These are phyloP conservation scores for Synanthedon tipuliformis DNA, from an alignment of 2,888 invertebrate genomes.

Conservation along the genomic window DNA sequence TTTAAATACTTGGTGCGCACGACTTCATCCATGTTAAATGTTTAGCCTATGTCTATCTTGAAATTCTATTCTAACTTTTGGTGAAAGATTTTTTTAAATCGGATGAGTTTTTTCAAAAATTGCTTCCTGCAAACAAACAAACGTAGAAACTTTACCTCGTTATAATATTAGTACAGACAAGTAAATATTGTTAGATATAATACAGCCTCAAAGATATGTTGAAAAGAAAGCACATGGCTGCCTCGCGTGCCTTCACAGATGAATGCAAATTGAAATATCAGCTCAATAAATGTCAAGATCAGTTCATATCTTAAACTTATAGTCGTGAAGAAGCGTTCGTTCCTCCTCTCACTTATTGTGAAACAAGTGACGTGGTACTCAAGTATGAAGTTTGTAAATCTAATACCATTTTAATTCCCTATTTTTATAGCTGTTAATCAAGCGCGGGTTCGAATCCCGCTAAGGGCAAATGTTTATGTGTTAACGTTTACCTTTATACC, in stretches of 20 bases:
- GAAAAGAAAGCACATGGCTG: constrained; percentile 1
- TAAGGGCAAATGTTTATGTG: too few relatives aligned
- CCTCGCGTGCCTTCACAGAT: neutral
- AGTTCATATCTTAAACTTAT: constrained; percentile 23
- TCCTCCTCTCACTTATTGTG: constrained; percentile 44
- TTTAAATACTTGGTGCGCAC: too few relatives aligned
- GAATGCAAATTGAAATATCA: constrained; percentile 29
- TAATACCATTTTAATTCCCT: neutral
- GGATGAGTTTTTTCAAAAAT: too few relatives aligned
- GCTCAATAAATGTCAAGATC: constrained; percentile 52
- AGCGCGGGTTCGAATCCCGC: too few relatives aligned
- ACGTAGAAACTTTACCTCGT: too few relatives aligned
- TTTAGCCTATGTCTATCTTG: too few relatives aligned
- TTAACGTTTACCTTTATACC: too few relatives aligned
- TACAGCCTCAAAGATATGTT: constrained; percentile 3
- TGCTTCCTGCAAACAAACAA: too few relatives aligned
- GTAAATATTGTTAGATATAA: constrained; percentile 7
- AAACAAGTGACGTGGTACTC: constrained; percentile 20
- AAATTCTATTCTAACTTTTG: too few relatives aligned
- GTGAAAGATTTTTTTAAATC: too few relatives aligned
- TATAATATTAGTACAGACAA: neutral
- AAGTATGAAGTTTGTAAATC: constrained; percentile 2
- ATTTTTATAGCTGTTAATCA: too few relatives aligned
- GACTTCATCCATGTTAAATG: too few relatives aligned
- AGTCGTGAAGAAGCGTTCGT: constrained; percentile 23